Percentiles rank a stretch among this genome's conserved stretches.
Evolutionary conservation across 2,797 vertebrate species (phyloP).

Genomic region (Melanotaenia pygmaea): DNA sequence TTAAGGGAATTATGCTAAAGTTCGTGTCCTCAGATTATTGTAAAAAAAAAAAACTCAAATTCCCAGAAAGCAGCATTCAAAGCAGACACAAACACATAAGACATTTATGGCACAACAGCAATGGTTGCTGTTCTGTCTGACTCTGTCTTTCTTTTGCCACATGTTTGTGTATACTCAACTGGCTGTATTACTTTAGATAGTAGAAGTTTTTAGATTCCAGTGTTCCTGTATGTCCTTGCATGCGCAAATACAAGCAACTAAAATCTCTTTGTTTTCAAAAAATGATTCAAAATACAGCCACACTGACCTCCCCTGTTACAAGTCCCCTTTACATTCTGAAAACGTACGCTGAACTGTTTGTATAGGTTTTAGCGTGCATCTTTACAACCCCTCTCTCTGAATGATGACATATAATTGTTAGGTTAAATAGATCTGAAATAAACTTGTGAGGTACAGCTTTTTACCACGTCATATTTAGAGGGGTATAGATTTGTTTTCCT

Average conservation of each 20-base stretch:
- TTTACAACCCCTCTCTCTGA: conserved; percentile 11
- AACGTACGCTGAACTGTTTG: conserved; percentile 19
- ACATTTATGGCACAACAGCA: not conserved
- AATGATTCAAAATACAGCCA: conserved; percentile 15
- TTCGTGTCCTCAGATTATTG: conserved; percentile 92
- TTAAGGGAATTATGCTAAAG: conserved; percentile 93
- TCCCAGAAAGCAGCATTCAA: conserved; percentile 84
- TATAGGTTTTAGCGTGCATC: conserved; percentile 8
- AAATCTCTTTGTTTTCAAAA: conserved; percentile 22
- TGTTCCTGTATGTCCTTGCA: not conserved
- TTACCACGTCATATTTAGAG: not conserved
- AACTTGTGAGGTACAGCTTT: not conserved
- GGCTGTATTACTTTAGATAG: not conserved
- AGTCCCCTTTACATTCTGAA: conserved; percentile 21
- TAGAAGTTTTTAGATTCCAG: not conserved
- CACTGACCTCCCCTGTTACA: conserved; percentile 10
- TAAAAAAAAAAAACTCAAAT: conserved; percentile 82
- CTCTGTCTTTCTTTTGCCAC: not conserved
- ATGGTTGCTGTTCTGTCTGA: not conserved
- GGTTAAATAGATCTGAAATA: not conserved
- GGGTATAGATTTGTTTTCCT: not conserved
- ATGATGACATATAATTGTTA: conserved; percentile 25
- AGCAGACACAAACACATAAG: conserved; percentile 9
- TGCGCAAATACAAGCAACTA: conserved; percentile 12
- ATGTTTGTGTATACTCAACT: not conserved